phyloP scores from a whole-genome alignment of 2,888 invertebrate genomes.

The Rhogogaster chlorosoma region DNA sequence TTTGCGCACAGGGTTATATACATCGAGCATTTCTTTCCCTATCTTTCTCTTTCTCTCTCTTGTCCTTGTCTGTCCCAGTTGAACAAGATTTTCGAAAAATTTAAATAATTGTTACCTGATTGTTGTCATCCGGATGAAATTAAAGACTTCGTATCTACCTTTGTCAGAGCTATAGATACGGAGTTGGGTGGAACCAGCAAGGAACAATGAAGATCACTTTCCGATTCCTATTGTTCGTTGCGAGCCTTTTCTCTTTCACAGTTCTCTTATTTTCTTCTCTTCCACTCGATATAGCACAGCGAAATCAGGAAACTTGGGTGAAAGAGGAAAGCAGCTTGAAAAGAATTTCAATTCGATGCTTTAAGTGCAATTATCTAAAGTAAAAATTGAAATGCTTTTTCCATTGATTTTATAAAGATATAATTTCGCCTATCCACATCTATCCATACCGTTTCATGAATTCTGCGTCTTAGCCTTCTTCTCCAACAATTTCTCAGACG shows the following conservation, averaged over 20 bases:
- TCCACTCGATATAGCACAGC: not conserved
- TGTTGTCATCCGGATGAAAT: constrained; percentile 20
- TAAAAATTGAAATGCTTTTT: not conserved
- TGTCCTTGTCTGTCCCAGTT: not conserved
- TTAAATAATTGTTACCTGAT: constrained; percentile 36
- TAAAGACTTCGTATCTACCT: constrained; percentile 23
- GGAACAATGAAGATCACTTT: constrained; percentile 28
- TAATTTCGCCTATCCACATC: not conserved
- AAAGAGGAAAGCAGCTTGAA: not conserved
- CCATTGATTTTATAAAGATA: not conserved
- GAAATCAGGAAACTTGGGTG: constrained; percentile 3
- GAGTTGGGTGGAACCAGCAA: not conserved
- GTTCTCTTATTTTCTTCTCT: not conserved
- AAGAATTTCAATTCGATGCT: not conserved
- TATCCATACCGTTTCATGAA: not conserved
- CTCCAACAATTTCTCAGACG: not conserved
- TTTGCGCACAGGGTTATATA: not conserved
- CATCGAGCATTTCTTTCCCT: too few species aligned
- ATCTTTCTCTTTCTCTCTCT: not conserved
- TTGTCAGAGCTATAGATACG: not conserved
- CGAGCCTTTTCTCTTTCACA: not conserved
- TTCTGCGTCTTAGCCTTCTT: not conserved
- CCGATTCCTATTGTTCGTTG: constrained; percentile 33
- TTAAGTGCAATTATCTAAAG: not conserved
- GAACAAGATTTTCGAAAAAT: constrained; percentile 22